Evolutionary conservation across 2,888 invertebrate species (phyloP).

Genomic region (Antheraea yamamai): DNA sequence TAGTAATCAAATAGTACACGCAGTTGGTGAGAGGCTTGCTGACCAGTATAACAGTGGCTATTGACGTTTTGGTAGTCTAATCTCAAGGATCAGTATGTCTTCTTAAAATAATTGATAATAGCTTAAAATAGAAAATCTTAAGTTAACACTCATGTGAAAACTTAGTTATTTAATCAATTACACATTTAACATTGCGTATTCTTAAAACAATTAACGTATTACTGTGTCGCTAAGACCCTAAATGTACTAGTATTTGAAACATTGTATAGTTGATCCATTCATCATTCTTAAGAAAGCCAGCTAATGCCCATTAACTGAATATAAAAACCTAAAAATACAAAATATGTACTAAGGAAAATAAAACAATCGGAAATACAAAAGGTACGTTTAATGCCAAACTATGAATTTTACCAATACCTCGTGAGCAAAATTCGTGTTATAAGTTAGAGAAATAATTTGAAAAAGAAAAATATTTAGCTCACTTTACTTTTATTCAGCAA

Average conservation of each 20-base stretch:
- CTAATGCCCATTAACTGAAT: neutral
- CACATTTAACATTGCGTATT: no score
- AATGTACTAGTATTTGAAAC: neutral
- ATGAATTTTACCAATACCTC: neutral
- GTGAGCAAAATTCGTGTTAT: neutral
- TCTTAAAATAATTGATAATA: no score
- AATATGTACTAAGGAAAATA: neutral
- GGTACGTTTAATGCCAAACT: neutral
- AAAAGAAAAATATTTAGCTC: neutral
- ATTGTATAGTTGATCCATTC: neutral
- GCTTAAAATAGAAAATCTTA: no score
- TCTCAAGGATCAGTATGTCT: no score
- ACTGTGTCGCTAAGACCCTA: neutral
- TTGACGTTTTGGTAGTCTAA: no score
- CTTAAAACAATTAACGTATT: no score
- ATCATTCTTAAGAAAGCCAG: no score
- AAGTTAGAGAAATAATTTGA: neutral
- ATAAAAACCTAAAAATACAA: neutral
- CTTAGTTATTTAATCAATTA: no score
- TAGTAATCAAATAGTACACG: no score
- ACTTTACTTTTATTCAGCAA: neutral
- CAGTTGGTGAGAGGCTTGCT: no score
- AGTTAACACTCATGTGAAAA: no score
- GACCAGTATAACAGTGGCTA: no score
- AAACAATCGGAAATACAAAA: neutral